Evolutionary conservation across 2,888 invertebrate species (phyloP).

Genomic region (Nomada hirtipes): DNA sequence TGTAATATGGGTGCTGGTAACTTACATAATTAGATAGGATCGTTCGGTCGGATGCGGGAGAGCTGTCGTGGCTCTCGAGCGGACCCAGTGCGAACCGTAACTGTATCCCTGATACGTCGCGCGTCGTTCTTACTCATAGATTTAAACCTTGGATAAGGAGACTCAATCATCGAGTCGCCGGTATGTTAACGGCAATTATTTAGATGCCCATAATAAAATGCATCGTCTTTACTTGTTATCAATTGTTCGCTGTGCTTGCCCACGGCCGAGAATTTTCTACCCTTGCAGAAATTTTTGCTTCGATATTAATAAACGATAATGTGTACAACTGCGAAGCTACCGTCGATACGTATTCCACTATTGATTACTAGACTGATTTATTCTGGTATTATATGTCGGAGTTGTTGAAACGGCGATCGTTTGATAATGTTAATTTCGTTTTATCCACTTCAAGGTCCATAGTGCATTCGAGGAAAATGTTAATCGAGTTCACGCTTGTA

Average conservation of each 20-base stretch:
- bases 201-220: constrained; percentile 30
- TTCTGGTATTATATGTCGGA: too few species aligned
- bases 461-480: too few species aligned
- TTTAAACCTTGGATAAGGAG: constrained; percentile 55
- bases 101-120: constrained; percentile 56
- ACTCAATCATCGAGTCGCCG: constrained; percentile 39
- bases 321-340: background rate
- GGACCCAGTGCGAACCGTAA: constrained; percentile 51
- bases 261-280: constrained; percentile 1
- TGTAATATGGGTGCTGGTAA: constrained; percentile 28
- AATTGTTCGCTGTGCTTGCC: constrained; percentile 11
- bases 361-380: background rate
- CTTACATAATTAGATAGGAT: constrained; percentile 70
- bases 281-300: too few species aligned
- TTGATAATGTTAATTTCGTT: too few species aligned
- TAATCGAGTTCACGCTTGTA: too few species aligned
- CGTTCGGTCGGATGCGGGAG: constrained; percentile 56
- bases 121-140: constrained; percentile 47
- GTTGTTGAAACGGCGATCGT: too few species aligned
- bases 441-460: too few species aligned
- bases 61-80: constrained; percentile 45
- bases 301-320: background rate
- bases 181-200: constrained; percentile 37
- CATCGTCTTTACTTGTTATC: constrained; percentile 29
- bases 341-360: background rate